A percentile compares a stretch with the other conserved stretches of the same genome.
Evolutionary conservation across 2,113 vertebrate genomes (phyloP).

Genomic region (Sus scrofa): T2T-Sscrofa CM000819.6:95297001-95297500

Average conservation of each 20-base stretch:
- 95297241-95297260: constrained; percentile 36
- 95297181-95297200: neutral
- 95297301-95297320: constrained; percentile 71
- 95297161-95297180: neutral
- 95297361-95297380: constrained; percentile 63
- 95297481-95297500: neutral
- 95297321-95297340: constrained; percentile 48
- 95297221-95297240: neutral
- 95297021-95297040: constrained; percentile 36
- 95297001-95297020: neutral
- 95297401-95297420: neutral
- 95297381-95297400: neutral
- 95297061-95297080: constrained; percentile 18
- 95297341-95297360: constrained; percentile 68
- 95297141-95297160: neutral
- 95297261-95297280: constrained; percentile 49
- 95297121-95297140: constrained; percentile 53
- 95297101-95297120: neutral
- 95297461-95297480: neutral
- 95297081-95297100: neutral
- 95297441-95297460: neutral
- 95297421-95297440: neutral
- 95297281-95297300: constrained; percentile 53
- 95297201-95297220: neutral
- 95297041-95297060: neutral